Evolutionary conservation across 1,140 invertebrate genomes (phyloP), one percentile per base, ranked within the genome.

Genomic region (Rhagoletis pomonella): DNA sequence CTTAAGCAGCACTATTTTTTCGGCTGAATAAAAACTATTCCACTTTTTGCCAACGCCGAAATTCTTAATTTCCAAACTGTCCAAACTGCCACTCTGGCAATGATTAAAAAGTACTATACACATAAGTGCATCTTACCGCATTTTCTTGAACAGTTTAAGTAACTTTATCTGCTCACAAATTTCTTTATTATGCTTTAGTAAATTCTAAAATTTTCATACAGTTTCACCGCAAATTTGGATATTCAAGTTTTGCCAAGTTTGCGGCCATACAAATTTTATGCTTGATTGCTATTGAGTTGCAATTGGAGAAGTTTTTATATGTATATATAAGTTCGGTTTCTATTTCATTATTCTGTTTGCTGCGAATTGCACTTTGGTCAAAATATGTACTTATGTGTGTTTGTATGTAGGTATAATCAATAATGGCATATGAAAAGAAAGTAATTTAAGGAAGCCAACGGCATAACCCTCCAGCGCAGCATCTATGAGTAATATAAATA

Each of bases 281-380:
- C 73, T 81, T 81, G 73, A 81, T 55, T 81, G 73, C 47, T 55
- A 81, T 81, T 81, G n/a, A 81, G 44, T 81, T 81, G 47, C 19
- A 81, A 55, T 81, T 81, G 73, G 4, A 3, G 9, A 81, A 81
- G 73, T 81, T 81, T 81, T 42, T 44, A 47, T 47, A 29, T 29
- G 29, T 29, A 29, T 29, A 29, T 29, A 29, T 29, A 29, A 73
- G 12, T 73, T 73, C 69, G 44, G 39, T 73, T 73, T 73, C 69
- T 17, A 4, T 73, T 73, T 73, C 69, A 73, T 73, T 73, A 47
- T 73, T 47, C 29, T 29, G 29, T 29, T 29, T 29, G 29, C 44
- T 17, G 69, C 44, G 47, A 73, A 47, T 47, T 73, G 69, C 69
- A 44, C 12, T 7, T 4, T 5, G 29, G 69, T 73, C 29, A 29